phyloP scores from a whole-genome alignment of 2,888 invertebrate genomes.

The Apamea sordens region DNA sequence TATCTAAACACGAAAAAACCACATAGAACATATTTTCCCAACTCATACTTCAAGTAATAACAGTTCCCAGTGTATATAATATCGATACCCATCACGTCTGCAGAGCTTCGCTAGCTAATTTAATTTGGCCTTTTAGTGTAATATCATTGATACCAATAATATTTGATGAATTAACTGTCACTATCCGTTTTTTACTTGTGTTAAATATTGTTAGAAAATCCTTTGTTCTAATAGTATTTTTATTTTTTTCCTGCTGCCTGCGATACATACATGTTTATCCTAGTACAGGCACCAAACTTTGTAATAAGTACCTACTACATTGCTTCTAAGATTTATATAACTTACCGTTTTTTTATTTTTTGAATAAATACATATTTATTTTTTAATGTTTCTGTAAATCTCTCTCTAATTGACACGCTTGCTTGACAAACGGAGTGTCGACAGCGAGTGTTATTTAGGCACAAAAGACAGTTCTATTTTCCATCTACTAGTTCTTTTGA shows the following conservation, averaged over 20 bases:
- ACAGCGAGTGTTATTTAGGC: slow-evolving; percentile 1
- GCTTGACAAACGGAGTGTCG: background rate
- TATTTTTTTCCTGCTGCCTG: background rate
- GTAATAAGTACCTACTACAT: too few relatives aligned
- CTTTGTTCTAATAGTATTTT: background rate
- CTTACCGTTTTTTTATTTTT: background rate
- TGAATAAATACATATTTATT: background rate
- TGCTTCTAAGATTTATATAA: too few relatives aligned
- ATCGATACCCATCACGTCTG: too few relatives aligned
- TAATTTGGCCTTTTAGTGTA: too few relatives aligned
- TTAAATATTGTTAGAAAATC: background rate
- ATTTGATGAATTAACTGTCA: background rate
- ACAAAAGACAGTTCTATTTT: background rate
- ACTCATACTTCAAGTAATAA: too few relatives aligned
- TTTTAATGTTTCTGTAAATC: background rate
- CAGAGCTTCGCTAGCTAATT: too few relatives aligned
- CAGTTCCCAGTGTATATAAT: too few relatives aligned
- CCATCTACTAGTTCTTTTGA: background rate
- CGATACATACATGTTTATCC: background rate
- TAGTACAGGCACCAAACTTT: background rate
- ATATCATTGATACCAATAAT: background rate
- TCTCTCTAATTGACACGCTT: background rate
- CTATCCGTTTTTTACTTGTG: background rate
- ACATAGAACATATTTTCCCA: too few relatives aligned
- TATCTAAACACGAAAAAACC: too few relatives aligned